A percentile compares a stretch with the other conserved stretches of the same genome.
Evolutionary conservation across 2,888 invertebrate species (phyloP).

Genomic region (Dicranocentrus wangi): DNA sequence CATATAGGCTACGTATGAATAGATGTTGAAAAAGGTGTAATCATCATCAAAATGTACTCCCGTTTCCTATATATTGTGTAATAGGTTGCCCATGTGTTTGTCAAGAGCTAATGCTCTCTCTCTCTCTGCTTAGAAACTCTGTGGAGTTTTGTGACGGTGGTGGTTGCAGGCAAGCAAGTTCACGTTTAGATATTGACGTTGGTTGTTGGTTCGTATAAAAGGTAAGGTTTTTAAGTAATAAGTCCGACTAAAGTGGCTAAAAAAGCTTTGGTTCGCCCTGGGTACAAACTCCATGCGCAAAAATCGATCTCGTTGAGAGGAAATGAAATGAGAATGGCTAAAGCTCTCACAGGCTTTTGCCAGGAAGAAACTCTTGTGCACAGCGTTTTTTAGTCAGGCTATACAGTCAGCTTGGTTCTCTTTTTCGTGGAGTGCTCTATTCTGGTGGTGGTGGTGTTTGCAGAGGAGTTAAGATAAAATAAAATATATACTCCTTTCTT

Average conservation of each 20-base stretch:
- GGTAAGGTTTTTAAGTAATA: no score
- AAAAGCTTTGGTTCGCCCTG: background rate
- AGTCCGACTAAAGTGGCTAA: slow-evolving; percentile 5
- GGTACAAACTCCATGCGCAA: slow-evolving; percentile 65
- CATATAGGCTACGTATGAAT: no score
- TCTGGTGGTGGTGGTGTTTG: background rate
- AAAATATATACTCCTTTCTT: background rate
- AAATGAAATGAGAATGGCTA: slow-evolving; percentile 30
- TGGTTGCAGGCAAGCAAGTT: no score
- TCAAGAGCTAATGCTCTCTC: no score
- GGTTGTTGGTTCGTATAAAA: no score
- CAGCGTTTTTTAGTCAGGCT: background rate
- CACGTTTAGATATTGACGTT: no score
- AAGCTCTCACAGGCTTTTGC: background rate
- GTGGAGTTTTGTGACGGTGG: no score
- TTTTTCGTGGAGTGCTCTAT: background rate
- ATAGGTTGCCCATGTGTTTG: no score
- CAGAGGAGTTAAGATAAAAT: slow-evolving; percentile 7
- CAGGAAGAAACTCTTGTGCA: background rate
- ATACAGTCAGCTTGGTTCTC: background rate
- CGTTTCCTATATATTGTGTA: no score
- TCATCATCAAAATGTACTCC: no score
- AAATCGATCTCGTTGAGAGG: slow-evolving; percentile 64
- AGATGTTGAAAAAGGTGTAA: no score
- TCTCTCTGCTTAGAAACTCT: no score